Base-by-base conservation (phyloP, 2,113 vertebrate species). In the Eudyptes chrysolophus region DNA sequence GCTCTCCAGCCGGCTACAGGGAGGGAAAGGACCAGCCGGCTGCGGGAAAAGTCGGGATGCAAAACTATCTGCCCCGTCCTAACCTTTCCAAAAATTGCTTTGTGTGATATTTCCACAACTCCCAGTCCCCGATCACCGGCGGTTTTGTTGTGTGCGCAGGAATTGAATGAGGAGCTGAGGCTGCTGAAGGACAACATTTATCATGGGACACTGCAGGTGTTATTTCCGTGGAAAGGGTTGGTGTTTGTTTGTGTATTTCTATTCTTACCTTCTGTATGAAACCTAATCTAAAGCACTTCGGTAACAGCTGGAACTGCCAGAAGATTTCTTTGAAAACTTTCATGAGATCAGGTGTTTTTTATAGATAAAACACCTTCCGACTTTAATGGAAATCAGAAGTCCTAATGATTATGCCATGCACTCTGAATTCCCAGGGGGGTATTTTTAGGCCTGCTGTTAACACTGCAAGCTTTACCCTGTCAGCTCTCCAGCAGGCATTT, bases 391-490 rank as follows among this genome's bases (percentile, higher is more conserved):
- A 93, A 88, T 83, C 57, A 66, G 20, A 80, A 84, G 29, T 60
- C 68, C 49, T 76, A 51, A 51, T 5, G 36, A 69, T 68, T 74
- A 62, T 40, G 26, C 92, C 51, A 24, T 60, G 42, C 30, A 34
- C 36, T 87, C 65, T 72, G 58, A 49, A 83, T 93, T 93, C 69
- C 91, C 20, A 1, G 32, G 27, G 19, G 49, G 27, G 9, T 94
- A 90, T 92, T 97, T 97, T 97, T 93, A 95, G 89, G 48, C 57
- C 26, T 87, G 51, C 71, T 36, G 77, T 96, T 94, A 96, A 69
- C 38, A 29, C 61, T 44, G 29, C 25, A 70, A 96, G 52, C 65
- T 96, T 79, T 72, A 74, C 16, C 29, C 74, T 95, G 55, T 64
- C 78, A 87, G 81, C 34, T 84, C 46, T 90, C 66, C 83, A 83